phyloP scores from a whole-genome alignment of 2,113 vertebrate species.

The Lampris incognitus region DNA sequence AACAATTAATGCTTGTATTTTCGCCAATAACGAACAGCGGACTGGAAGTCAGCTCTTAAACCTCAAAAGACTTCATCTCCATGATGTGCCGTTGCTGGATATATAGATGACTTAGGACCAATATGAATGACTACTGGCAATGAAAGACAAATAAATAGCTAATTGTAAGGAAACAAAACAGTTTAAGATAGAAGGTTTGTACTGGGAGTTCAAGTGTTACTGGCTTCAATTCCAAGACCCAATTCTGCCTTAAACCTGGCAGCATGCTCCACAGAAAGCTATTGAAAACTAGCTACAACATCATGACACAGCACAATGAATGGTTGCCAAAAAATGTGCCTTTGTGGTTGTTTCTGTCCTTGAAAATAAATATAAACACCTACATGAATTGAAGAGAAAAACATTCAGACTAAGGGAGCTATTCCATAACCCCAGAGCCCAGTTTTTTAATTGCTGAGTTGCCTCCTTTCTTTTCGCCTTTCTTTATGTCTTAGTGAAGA shows the following conservation, averaged over 20 bases:
- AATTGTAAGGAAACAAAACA: not conserved
- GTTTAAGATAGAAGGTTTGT: not conserved
- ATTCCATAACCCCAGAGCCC: too few species aligned
- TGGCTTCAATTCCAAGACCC: not conserved
- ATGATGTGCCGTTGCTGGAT: slow-evolving; percentile 35
- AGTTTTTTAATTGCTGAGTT: too few species aligned
- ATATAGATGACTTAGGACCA: slow-evolving; percentile 18
- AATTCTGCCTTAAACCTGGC: too few species aligned
- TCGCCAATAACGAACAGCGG: slow-evolving; percentile 42
- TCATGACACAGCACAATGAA: too few species aligned
- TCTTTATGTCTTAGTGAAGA: too few species aligned
- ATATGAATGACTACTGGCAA: slow-evolving; percentile 4
- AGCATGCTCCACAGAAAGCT: too few species aligned
- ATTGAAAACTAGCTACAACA: too few species aligned
- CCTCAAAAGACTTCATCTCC: slow-evolving; percentile 25
- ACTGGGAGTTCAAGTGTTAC: not conserved
- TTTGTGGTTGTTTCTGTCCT: too few species aligned
- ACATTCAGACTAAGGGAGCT: too few species aligned
- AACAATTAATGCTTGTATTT: slow-evolving; percentile 42
- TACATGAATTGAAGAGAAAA: too few species aligned
- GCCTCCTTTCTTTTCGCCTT: not conserved
- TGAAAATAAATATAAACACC: too few species aligned
- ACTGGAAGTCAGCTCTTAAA: slow-evolving; percentile 25
- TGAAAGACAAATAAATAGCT: slow-evolving; percentile 12
- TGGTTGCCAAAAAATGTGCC: too few species aligned